Conservation (phyloP, 2,797 vertebrate species). For the Vireo griseus region DNA sequence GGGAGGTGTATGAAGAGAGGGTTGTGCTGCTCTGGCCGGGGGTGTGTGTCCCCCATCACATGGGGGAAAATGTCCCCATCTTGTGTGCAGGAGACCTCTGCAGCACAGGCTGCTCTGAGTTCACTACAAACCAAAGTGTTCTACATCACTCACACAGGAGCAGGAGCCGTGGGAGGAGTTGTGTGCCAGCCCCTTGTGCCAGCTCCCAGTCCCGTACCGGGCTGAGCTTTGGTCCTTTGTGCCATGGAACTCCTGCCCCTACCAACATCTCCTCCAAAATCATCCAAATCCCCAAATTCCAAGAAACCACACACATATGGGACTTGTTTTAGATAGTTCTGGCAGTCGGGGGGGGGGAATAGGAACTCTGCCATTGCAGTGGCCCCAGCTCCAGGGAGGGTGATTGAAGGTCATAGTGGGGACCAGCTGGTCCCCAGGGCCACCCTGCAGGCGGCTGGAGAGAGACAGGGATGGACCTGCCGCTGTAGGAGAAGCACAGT, state of each 20-base stretch:
- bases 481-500: fast-evolving
- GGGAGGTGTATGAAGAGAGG: too few species aligned
- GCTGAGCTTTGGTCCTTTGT: background rate
- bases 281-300: too few species aligned
- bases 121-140: background rate
- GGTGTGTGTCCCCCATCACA: background rate
- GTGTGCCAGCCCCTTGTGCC: background rate
- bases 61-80: fast-evolving
- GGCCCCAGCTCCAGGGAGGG: background rate
- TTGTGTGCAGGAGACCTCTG: fast-evolving
- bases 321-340: background rate
- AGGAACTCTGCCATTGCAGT: fast-evolving
- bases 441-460: fast-evolving
- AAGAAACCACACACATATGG: fast-evolving
- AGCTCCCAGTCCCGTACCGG: fast-evolving
- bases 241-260: background rate
- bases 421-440: background rate
- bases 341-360: fast-evolving
- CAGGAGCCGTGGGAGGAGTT: background rate
- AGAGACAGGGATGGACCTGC: fast-evolving
- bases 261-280: too few species aligned
- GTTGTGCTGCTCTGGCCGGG: background rate
- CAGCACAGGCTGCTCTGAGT: background rate
- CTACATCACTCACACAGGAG: fast-evolving
- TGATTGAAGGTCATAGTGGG: background rate